Evolutionary conservation across 2,888 invertebrate genomes (phyloP).

Genomic region (Anarsia innoxiella): DNA sequence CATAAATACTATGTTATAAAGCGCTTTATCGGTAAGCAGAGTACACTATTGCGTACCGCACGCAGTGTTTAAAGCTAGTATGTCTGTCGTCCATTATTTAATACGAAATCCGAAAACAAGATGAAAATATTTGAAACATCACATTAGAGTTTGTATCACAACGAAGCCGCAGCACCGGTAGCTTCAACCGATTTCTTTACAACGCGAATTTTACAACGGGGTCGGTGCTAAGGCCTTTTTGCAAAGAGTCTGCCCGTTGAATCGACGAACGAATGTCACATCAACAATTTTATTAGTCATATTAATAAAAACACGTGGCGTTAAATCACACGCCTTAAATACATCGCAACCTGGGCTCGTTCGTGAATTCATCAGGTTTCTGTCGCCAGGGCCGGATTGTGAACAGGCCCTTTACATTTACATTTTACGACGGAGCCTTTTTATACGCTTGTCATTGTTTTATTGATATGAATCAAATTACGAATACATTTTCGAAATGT

Average conservation of each 20-base stretch:
- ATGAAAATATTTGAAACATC: constrained; percentile 47
- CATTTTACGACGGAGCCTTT: no score
- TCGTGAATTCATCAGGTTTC: constrained; percentile 22
- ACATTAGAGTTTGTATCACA: constrained; percentile 50
- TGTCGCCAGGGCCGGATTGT: constrained; percentile 1
- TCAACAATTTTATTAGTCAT: constrained; percentile 10
- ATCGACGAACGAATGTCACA: constrained; percentile 24
- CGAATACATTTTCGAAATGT: no score
- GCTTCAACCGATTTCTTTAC: constrained; percentile 3
- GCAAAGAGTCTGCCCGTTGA: constrained; percentile 23
- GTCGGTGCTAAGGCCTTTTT: constrained; percentile 34
- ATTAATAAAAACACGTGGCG: constrained; percentile 10
- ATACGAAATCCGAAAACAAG: constrained; percentile 37
- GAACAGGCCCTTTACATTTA: no score
- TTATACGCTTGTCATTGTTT: no score
- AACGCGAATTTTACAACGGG: constrained; percentile 22
- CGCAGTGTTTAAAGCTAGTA: constrained; percentile 49
- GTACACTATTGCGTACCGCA: constrained; percentile 39
- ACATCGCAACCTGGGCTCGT: constrained; percentile 14
- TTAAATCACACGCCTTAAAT: background rate
- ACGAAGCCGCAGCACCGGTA: constrained; percentile 32
- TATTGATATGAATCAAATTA: no score
- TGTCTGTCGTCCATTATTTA: constrained; percentile 38
- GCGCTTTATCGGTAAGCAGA: constrained; percentile 52
- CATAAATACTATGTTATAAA: constrained; percentile 72